These are phyloP conservation scores for Andrena camellia DNA, from an alignment of 2,888 invertebrate species.

Conservation along the genomic window DNA sequence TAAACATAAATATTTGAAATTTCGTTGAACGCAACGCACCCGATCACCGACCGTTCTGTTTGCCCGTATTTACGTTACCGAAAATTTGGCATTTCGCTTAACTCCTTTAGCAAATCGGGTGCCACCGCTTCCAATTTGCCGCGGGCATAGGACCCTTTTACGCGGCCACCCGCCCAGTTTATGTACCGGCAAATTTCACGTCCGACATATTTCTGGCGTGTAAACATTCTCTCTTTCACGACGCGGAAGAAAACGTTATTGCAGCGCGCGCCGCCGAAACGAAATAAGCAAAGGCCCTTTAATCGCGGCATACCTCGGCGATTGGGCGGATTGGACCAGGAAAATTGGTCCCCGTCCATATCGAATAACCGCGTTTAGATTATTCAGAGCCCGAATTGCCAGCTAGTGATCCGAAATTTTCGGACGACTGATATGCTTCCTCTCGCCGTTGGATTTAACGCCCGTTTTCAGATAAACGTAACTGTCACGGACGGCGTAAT, in stretches of 20 bases:
- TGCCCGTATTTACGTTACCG: conserved; percentile 25
- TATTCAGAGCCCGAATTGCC: not conserved
- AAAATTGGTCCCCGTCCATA: not conserved
- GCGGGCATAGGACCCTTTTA: conserved; percentile 24
- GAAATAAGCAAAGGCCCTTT: too few relatives aligned
- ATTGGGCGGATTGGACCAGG: not conserved
- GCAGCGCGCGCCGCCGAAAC: not conserved
- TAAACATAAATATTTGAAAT: conserved; percentile 35
- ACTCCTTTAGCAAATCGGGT: conserved; percentile 38
- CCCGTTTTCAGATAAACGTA: not conserved
- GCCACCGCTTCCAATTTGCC: conserved; percentile 40
- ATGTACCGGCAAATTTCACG: not conserved
- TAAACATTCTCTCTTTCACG: not conserved
- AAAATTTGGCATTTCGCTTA: conserved; percentile 38
- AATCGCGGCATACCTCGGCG: not conserved
- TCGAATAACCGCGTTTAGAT: not conserved
- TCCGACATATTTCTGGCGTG: conserved; percentile 10
- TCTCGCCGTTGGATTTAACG: not conserved
- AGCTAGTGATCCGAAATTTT: not conserved
- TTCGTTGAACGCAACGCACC: conserved; percentile 18
- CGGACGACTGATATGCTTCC: not conserved
- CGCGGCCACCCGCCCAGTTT: conserved; percentile 18
- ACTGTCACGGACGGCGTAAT: not conserved
- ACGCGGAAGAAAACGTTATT: conserved; percentile 7
- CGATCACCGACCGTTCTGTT: conserved; percentile 20